Evolutionary conservation across 1,140 invertebrate species (phyloP), one percentile per base, ranked within the genome.

Genomic region (Zaprionus gabonicus): DNA sequence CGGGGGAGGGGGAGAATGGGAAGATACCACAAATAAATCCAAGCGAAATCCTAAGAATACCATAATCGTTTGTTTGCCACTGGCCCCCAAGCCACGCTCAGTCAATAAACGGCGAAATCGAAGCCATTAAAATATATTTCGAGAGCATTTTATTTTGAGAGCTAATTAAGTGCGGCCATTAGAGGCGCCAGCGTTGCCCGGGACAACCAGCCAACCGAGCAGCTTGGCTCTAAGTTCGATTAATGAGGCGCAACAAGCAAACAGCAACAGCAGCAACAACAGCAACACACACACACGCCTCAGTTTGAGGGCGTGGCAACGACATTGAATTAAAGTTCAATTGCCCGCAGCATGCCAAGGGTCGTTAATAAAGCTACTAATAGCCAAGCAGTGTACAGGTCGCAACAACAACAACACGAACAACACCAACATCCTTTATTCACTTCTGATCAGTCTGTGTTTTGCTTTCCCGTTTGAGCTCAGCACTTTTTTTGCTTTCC

Each of bases 261-360:
- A 25, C 56, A 36, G 46, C 28, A 55, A 70, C 51, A 28, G 7
- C 28, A 31, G 7, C 7, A 31, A 31, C 46, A 20, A 1, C 20
- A 20, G n/a, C n/a, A n/a, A n/a, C n/a, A 44, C 20, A 49, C 4
- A n/a, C 20, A 67, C 49, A 49, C 20, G 6, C 6, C 7, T n/a
- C 46, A 55, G 62, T 20, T 66, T 23, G 36, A 17, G 46, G 60
- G 58, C 41, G 53, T 69, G 41, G 41, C 46, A 62, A 44, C 12
- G 49, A 68, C 75, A 58, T 78, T 81, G 69, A 72, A 87, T 81
- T 88, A 72, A 84, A 88, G 83, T 87, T 82, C 77, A 87, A 87
- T 87, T 82, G 80, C 70, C 64, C 77, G 62, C 66, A 78, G 64
- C 80, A 67, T 13, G 74, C 36, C 41, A 56, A 63, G 28, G 80